Conservation (phyloP, 2,113 vertebrate genomes). For the Spilogale gracilis region DNA sequence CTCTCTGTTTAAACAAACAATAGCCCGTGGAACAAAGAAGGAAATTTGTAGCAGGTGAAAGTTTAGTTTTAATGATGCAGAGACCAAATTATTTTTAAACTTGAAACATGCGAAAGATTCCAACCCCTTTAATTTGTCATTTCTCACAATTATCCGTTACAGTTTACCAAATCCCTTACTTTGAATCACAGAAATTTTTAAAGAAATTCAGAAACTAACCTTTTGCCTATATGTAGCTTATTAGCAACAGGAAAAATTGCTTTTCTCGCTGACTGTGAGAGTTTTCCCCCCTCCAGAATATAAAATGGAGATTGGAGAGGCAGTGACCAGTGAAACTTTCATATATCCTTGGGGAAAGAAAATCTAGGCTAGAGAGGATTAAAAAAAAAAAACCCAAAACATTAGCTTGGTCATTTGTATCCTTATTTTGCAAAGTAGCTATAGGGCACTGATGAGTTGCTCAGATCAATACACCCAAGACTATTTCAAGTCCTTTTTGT, state of each 20-base stretch:
- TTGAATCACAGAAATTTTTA: constrained; percentile 40
- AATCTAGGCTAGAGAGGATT: background rate
- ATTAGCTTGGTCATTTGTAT: background rate
- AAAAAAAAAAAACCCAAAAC: background rate
- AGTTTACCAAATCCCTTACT: background rate
- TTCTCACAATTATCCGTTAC: background rate
- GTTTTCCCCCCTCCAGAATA: background rate
- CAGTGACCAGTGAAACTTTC: constrained; percentile 16
- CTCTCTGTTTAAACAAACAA: constrained; percentile 66
- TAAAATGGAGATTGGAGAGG: background rate
- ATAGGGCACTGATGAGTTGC: background rate
- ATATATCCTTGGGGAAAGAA: constrained; percentile 7
- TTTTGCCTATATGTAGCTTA: constrained; percentile 54
- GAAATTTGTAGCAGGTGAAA: constrained; percentile 68
- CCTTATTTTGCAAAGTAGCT: background rate
- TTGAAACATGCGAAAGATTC: background rate
- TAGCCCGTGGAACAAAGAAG: constrained; percentile 56
- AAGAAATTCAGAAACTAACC: constrained; percentile 62
- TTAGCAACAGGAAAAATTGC: constrained; percentile 57
- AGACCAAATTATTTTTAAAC: constrained; percentile 61
- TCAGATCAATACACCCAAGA: background rate
- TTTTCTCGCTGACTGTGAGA: constrained; percentile 21
- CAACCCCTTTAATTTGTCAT: constrained; percentile 52
- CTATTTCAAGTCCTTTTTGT: background rate
- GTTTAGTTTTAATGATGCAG: constrained; percentile 77